Percentiles rank a stretch among this genome's conserved stretches.
Conservation (phyloP, 1,140 invertebrate species). For the Bombus difficillimus region DNA sequence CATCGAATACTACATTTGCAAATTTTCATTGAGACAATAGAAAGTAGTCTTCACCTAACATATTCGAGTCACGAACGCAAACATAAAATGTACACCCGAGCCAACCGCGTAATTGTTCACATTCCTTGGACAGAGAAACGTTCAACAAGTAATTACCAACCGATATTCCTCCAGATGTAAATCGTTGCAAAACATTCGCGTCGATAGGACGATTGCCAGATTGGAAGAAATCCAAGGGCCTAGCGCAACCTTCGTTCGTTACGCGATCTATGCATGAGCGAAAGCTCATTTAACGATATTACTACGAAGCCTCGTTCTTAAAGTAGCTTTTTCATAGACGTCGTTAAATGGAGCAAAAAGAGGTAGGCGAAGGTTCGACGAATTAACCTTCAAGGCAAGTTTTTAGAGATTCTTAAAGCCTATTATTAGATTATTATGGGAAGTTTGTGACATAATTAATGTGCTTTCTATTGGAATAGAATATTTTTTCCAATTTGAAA, state of each 20-base stretch:
- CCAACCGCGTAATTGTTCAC: background rate
- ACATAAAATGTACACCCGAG: background rate
- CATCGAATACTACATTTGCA: background rate
- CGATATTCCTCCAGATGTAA: background rate
- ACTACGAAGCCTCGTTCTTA: conserved; percentile 17
- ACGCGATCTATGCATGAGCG: background rate
- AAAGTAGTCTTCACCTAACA: background rate
- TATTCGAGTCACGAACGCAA: background rate
- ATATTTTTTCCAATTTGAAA: background rate
- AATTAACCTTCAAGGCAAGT: background rate
- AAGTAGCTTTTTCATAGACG: background rate
- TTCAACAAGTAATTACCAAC: background rate
- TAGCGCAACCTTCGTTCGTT: background rate
- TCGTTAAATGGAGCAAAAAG: too few species aligned
- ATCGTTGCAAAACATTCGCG: background rate
- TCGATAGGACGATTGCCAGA: conserved; percentile 7
- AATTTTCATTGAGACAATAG: background rate
- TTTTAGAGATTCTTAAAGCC: background rate
- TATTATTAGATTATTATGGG: background rate
- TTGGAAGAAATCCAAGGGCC: conserved; percentile 35
- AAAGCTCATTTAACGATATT: background rate
- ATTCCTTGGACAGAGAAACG: background rate
- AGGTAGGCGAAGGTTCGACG: background rate
- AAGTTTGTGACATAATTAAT: background rate
- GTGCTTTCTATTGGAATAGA: background rate